Base-by-base conservation (phyloP, 2,797 vertebrate genomes). In the Phylloscopus collybita region DNA sequence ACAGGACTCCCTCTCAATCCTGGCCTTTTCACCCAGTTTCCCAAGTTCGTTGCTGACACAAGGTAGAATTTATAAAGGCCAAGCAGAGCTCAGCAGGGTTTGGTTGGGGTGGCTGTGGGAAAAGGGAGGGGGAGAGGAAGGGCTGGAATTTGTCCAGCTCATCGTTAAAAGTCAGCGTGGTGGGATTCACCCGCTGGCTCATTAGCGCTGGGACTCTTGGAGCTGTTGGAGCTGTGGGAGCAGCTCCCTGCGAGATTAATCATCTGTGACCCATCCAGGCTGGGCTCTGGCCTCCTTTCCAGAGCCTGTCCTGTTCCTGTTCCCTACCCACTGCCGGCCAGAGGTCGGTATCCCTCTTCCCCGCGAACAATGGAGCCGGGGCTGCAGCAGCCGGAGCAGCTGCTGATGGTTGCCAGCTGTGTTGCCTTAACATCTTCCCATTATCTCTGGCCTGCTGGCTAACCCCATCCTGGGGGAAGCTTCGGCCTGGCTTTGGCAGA, bases 371-470 rank as follows among this genome's bases (percentile, higher is more conserved):
- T 32, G 91, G 80, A 88, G 87, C 47, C 2, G 7, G 79, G 84
- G 85, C 92, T 53, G 88, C 61, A 25, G 93, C 95, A 66, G 92
- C 78, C 30, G 17, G 29, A 84, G 84, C 84, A 56, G 94, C 49
- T 65, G 87, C 92, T 97, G 95, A 97, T 94, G 91, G 91, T 74
- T 95, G 95, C 95, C 96, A 96, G 96, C 96, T 97, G 96, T 93
- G 81, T 72, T 95, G 95, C 92, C 82, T 93, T 91, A 94, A 86
- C 95, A 94, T 96, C 96, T 97, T 94, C 95, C 91, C 95, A 91
- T 94, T 96, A 97, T 96, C 95, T 97, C 87, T 1, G 8, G 60
- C 11, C 7, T 93, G 86, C 94, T 91, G 92, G 95, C 92, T 74
- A 78, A 49, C 89, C 82, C 92, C 44, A 7, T 80, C 93, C 44